Percentiles rank a stretch among this genome's conserved stretches.
These are phyloP conservation scores for Axinella damicornis DNA, from an alignment of 37 sponge, comb jelly and placozoan species.

Conservation along the genomic window DNA sequence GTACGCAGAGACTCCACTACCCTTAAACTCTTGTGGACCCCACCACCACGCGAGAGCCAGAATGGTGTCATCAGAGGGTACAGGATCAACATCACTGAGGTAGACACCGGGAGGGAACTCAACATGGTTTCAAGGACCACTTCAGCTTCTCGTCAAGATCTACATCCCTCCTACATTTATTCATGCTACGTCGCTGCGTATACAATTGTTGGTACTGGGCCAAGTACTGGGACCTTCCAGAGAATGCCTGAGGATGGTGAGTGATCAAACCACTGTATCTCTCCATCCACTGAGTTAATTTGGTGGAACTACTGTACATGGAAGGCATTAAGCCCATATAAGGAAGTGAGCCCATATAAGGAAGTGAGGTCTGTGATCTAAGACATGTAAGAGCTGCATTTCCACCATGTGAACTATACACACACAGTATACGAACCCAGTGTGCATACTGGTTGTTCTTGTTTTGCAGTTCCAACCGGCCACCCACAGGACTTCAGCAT, in stretches of 20 bases:
- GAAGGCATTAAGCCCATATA: no score
- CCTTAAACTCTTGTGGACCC: slow-evolving; percentile 2
- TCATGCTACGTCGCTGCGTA: slow-evolving; percentile 37
- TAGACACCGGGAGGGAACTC: not conserved
- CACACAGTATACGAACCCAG: no score
- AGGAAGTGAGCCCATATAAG: no score
- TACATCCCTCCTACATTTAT: slow-evolving; percentile 46
- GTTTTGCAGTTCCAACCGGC: slow-evolving; percentile 9
- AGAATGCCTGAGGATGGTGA: not conserved
- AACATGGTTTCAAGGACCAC: not conserved
- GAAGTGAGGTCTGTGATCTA: no score
- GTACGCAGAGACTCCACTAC: not conserved
- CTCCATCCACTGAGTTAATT: not conserved
- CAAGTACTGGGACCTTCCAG: not conserved
- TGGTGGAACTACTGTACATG: no score
- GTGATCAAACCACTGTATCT: not conserved
- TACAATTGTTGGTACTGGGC: slow-evolving; percentile 38
- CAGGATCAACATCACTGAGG: not conserved
- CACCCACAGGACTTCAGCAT: not conserved
- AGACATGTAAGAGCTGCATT: no score
- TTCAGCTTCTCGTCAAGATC: not conserved
- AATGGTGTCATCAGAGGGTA: slow-evolving; percentile 43
- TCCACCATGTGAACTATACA: no score
- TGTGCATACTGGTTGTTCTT: no score
- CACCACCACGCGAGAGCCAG: not conserved